phyloP scores from a whole-genome alignment of 1,140 invertebrate species.

The Lepidurus arcticus region DNA sequence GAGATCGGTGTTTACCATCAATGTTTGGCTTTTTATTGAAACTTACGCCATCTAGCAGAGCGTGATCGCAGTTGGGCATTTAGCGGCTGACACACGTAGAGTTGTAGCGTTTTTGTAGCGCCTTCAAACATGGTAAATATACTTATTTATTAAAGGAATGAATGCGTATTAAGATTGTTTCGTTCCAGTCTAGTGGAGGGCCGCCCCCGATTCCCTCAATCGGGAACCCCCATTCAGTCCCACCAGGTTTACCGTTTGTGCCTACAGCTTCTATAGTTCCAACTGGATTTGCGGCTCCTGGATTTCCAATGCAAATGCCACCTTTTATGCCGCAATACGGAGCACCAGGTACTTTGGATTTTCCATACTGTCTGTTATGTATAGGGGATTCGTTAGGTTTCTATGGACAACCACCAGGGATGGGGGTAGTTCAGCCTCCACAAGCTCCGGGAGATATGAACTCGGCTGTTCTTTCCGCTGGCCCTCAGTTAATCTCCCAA shows the following conservation, averaged over 20 bases:
- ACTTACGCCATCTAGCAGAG: not conserved
- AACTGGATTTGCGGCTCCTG: conserved; percentile 8
- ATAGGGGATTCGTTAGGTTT: not conserved
- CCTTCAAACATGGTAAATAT: conserved; percentile 17
- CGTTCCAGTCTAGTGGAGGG: conserved; percentile 29
- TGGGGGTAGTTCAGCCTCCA: not conserved
- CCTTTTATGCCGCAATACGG: conserved; percentile 23
- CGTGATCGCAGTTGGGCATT: not conserved
- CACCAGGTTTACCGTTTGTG: not conserved
- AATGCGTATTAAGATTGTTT: not conserved
- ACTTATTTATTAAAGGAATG: not conserved
- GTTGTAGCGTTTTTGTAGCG: not conserved
- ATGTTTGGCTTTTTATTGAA: too few species aligned
- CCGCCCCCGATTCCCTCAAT: not conserved
- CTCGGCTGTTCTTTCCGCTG: conserved; percentile 29
- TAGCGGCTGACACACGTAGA: too few species aligned
- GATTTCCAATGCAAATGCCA: not conserved
- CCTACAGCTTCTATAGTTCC: conserved; percentile 20
- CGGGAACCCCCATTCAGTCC: not conserved
- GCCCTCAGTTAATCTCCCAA: conserved; percentile 22
- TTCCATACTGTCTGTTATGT: not conserved
- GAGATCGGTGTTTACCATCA: too few species aligned
- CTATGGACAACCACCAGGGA: not conserved
- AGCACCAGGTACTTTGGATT: conserved; percentile 24
- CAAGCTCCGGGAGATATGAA: not conserved